A percentile compares a stretch with the other conserved stretches of the same genome.
Conservation (phyloP, 2,888 invertebrate species). For the Parthenolecanium corni region DNA sequence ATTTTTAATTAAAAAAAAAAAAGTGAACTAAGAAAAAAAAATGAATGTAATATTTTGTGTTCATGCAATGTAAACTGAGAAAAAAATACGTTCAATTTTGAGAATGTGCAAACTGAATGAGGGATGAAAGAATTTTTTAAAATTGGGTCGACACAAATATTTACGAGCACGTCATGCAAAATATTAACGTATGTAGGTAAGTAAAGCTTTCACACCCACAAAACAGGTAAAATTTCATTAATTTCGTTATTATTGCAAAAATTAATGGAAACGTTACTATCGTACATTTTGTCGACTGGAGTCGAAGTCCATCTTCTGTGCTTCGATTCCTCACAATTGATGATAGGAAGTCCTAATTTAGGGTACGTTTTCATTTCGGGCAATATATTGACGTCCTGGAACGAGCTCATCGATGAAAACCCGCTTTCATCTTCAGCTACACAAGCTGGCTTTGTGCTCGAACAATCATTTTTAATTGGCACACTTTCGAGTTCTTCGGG, state of each 20-base stretch:
- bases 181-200: neutral
- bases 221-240: neutral
- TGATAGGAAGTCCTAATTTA: slow-evolving; percentile 34
- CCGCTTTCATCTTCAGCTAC: slow-evolving; percentile 67
- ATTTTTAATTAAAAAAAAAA: no score
- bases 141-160: no score
- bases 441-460: neutral
- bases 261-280: neutral
- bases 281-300: slow-evolving; percentile 22
- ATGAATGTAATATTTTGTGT: no score
- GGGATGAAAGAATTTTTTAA: no score
- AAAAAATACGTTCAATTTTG: no score
- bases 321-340: slow-evolving; percentile 23
- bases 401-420: slow-evolving; percentile 70
- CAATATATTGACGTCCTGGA: slow-evolving; percentile 55
- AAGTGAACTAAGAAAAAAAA: no score
- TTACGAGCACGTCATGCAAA: neutral
- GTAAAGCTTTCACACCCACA: neutral
- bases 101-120: no score
- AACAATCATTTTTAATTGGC: neutral
- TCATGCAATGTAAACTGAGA: no score
- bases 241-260: neutral
- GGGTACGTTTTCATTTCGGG: slow-evolving; percentile 32
- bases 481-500: neutral
- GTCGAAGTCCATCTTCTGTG: neutral